Evolutionary conservation across 2,888 invertebrate species (phyloP).

Genomic region (Caenorhabditis drosophilae): DNA sequence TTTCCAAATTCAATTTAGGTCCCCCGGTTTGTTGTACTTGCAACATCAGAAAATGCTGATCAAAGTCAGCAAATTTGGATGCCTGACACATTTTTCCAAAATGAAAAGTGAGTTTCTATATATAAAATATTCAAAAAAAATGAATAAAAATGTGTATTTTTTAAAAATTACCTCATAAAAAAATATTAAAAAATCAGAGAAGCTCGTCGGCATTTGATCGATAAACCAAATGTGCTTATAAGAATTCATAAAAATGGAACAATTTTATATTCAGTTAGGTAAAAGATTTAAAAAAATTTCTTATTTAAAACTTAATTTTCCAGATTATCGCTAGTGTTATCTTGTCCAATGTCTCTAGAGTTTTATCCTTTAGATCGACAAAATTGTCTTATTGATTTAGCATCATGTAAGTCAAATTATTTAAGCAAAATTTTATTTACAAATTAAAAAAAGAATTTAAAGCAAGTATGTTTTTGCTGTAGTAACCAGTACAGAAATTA

Average conservation of each 20-base stretch:
- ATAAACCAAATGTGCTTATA: slow-evolving; percentile 81
- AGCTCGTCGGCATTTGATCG: slow-evolving; percentile 77
- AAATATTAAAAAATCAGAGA: slow-evolving; percentile 72
- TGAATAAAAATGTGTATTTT: neutral
- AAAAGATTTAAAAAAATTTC: neutral
- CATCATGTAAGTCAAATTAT: slow-evolving; percentile 76
- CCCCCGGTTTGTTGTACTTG: slow-evolving; percentile 65
- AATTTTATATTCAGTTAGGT: slow-evolving; percentile 56
- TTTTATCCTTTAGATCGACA: slow-evolving; percentile 94
- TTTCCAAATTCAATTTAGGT: too few species aligned
- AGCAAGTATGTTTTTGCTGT: too few species aligned
- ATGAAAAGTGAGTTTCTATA: slow-evolving; percentile 77
- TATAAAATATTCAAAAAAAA: neutral
- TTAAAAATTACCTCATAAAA: neutral
- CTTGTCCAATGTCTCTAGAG: slow-evolving; percentile 96
- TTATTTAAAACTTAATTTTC: slow-evolving; percentile 1
- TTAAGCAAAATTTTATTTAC: too few species aligned
- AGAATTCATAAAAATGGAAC: slow-evolving; percentile 78
- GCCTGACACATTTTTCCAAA: slow-evolving; percentile 71
- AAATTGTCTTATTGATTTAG: slow-evolving; percentile 91
- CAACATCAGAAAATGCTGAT: slow-evolving; percentile 65
- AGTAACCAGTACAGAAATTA: too few species aligned
- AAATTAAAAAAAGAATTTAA: neutral
- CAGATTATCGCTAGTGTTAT: slow-evolving; percentile 90
- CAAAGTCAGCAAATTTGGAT: slow-evolving; percentile 68